Base-by-base conservation (phyloP, 2,888 invertebrate genomes). In the Oligia strigilis region DNA sequence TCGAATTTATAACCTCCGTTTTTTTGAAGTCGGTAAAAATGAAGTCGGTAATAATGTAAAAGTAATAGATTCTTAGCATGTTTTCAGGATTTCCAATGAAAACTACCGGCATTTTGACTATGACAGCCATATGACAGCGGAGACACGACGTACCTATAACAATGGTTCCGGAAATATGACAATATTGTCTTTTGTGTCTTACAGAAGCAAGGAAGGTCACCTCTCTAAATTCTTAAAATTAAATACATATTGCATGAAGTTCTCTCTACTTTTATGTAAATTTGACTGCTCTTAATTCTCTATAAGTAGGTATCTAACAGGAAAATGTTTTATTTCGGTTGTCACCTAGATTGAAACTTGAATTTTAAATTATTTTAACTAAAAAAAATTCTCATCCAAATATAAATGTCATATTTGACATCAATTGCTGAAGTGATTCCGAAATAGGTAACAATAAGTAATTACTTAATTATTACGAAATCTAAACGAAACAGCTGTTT, bases 401-500 rank as follows among this genome's bases (percentile, higher is more conserved):
- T 6, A 14, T 55, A 14, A 29, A 29, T 29, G 29, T 29, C 29
- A 29, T 29, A 29, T 65, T n/a, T 71, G 6, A 13, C 6, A 66
- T 65, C 11, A 60, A 8, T 60, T 40, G 11, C 17, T 60, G n/a
- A 36, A 60, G n/a, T 46, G 23, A 46, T n/a, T 40, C 23, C 23
- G 60, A 36, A 58, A 23, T 17, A 29, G 5, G n/a, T 58, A 46
- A 49, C 4, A 19, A 49, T 29, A 13, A 9, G 36, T 70, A 36
- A 13, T 36, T 69, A 49, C 36, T 40, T 73, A 36, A 14, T 43
- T 69, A 49, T 43, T 40, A 62, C 1, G 36, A 70, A 23, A 82
- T 11, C 9, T 13, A 66, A 36, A 72, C 23, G 13, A 69, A 79
- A 75, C 78, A 81, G 81, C 77, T 86, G 77, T 77, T 81, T 55